These are phyloP conservation scores for Lutjanus campechanus DNA, from an alignment of 2,797 vertebrate genomes.

Conservation along the genomic window DNA sequence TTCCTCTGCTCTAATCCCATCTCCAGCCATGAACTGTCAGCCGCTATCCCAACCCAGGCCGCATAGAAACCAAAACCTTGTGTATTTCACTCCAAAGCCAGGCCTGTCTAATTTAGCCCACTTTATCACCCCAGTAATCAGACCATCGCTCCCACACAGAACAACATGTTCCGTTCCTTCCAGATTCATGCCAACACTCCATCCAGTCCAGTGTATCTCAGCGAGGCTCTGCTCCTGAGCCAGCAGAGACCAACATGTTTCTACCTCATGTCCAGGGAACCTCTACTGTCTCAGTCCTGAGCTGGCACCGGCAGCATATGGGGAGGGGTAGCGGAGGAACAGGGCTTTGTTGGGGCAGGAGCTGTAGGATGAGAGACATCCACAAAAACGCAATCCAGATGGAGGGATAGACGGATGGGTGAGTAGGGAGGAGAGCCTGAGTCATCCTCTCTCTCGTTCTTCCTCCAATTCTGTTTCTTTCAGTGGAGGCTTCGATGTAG, in stretches of 20 bases:
- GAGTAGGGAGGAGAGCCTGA: slow-evolving; percentile 73
- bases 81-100: slow-evolving; percentile 58
- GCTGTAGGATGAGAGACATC: slow-evolving; percentile 74
- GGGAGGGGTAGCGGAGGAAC: slow-evolving; percentile 48
- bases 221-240: slow-evolving; percentile 22
- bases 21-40: slow-evolving; percentile 61
- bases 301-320: slow-evolving; percentile 50
- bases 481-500: not conserved
- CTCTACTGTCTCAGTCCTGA: slow-evolving; percentile 42
- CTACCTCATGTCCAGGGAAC: slow-evolving; percentile 58
- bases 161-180: slow-evolving; percentile 46
- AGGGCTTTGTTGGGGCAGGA: slow-evolving; percentile 59
- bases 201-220: slow-evolving; percentile 35
- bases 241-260: slow-evolving; percentile 44
- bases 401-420: slow-evolving; percentile 70
- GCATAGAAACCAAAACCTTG: slow-evolving; percentile 58
- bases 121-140: slow-evolving; percentile 71
- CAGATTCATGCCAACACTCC: slow-evolving; percentile 45
- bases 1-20: slow-evolving; percentile 65
- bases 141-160: slow-evolving; percentile 53
- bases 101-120: slow-evolving; percentile 60
- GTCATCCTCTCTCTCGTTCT: slow-evolving; percentile 62
- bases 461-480: slow-evolving; percentile 41
- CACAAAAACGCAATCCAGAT: slow-evolving; percentile 82
- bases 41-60: slow-evolving; percentile 44